These are phyloP conservation scores for Copidosoma floridanum DNA, from an alignment of 1,140 invertebrate species.

Conservation along the genomic window DNA sequence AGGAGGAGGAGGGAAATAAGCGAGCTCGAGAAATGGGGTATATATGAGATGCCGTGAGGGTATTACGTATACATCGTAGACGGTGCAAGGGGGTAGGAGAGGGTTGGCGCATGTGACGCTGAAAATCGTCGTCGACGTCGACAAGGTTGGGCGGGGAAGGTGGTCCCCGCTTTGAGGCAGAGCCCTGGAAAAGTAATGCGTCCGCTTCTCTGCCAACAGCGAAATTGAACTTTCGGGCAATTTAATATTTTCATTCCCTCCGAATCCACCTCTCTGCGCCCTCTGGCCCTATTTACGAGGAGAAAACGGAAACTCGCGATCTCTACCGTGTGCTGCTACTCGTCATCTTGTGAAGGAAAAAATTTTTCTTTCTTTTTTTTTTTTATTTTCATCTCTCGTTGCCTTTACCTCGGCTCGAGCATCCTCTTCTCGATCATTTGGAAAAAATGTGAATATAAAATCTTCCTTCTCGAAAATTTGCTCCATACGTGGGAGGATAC, in stretches of 20 bases:
- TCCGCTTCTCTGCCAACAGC: slow-evolving; percentile 16
- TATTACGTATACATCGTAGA: too few species aligned
- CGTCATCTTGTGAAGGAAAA: too few species aligned
- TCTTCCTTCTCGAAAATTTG: too few species aligned
- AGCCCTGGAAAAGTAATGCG: slow-evolving; percentile 22
- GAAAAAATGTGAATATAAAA: too few species aligned
- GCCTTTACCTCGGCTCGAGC: not conserved
- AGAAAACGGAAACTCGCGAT: too few species aligned
- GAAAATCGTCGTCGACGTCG: slow-evolving; percentile 27
- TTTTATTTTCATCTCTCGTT: slow-evolving; percentile 11
- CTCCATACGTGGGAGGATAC: too few species aligned
- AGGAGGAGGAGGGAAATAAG: not conserved
- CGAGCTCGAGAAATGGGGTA: not conserved
- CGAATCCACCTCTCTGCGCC: not conserved
- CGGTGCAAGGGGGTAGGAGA: not conserved
- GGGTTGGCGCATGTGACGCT: too few species aligned
- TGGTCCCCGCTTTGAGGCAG: slow-evolving; percentile 14
- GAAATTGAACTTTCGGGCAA: slow-evolving; percentile 26
- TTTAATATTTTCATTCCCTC: slow-evolving; percentile 22
- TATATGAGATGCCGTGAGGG: not conserved
- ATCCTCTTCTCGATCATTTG: not conserved
- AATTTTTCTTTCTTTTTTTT: too few species aligned
- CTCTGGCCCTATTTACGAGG: not conserved
- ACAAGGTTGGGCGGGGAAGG: too few species aligned
- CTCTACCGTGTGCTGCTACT: too few species aligned